Evolutionary conservation across 2,797 vertebrate species (phyloP).

Genomic region (Catamblyrhynchus diadema): DNA sequence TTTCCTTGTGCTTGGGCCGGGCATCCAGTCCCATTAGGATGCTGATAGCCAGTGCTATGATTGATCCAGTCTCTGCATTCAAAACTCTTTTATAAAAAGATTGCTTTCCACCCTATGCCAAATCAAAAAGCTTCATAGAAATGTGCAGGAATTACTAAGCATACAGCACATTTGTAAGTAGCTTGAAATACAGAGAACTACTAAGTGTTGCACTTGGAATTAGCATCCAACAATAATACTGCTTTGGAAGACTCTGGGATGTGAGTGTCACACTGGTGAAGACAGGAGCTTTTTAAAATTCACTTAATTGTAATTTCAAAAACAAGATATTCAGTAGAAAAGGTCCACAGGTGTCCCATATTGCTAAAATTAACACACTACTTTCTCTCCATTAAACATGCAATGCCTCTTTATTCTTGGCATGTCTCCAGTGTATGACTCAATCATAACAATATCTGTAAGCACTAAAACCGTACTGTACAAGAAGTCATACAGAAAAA

Average conservation of each 20-base stretch:
- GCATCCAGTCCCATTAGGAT: neutral
- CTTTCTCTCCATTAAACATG: neutral
- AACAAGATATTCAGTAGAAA: neutral
- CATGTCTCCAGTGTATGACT: neutral
- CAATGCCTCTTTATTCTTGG: neutral
- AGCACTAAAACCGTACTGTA: neutral
- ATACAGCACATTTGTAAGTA: rapidly evolving
- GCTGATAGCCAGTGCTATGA: neutral
- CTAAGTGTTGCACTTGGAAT: neutral
- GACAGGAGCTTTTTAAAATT: neutral
- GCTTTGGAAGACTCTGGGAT: neutral
- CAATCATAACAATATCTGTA: neutral
- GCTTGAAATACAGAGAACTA: neutral
- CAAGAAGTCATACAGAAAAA: neutral
- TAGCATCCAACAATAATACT: neutral
- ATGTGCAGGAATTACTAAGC: neutral
- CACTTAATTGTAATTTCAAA: neutral
- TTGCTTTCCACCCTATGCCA: neutral
- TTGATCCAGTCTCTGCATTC: neutral
- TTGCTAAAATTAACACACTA: neutral
- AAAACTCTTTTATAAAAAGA: neutral
- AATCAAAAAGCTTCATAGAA: neutral
- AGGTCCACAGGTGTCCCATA: neutral
- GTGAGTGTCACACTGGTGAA: neutral
- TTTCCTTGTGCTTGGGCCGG: neutral